Conservation (phyloP, 2,797 vertebrate genomes). For the Arctocebus calabarensis region DNA sequence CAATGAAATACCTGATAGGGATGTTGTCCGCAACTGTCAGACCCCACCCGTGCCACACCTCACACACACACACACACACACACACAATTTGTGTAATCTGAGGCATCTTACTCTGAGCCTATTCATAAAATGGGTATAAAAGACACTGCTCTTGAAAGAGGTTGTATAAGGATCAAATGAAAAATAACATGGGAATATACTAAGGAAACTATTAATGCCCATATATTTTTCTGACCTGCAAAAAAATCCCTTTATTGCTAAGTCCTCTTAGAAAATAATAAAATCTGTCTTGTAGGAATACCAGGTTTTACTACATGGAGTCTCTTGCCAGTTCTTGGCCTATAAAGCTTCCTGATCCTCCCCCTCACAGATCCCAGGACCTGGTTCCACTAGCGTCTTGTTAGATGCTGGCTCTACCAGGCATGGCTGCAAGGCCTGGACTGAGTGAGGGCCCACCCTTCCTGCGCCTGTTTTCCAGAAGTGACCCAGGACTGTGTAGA, state of each 20-base stretch:
- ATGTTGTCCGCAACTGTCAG: background rate
- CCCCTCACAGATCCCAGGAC: background rate
- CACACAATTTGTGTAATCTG: background rate
- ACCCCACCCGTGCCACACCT: background rate
- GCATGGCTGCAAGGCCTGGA: background rate
- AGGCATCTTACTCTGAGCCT: background rate
- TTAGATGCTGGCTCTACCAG: background rate
- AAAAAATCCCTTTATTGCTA: background rate
- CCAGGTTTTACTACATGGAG: background rate
- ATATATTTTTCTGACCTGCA: conserved; percentile 8
- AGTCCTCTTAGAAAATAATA: conserved; percentile 45
- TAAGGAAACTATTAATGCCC: conserved; percentile 2
- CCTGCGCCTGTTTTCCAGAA: background rate
- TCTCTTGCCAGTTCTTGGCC: conserved; percentile 27
- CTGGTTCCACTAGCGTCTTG: background rate
- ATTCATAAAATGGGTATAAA: background rate
- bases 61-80: background rate
- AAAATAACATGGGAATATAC: background rate
- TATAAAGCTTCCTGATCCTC: background rate
- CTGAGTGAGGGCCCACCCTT: background rate
- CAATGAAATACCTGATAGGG: background rate
- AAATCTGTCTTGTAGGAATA: background rate
- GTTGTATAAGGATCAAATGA: background rate
- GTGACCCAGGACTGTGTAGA: background rate
- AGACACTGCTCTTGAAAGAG: background rate